Evolutionary conservation across 2,888 invertebrate genomes (phyloP).

Genomic region (Nomada ferruginata): DNA sequence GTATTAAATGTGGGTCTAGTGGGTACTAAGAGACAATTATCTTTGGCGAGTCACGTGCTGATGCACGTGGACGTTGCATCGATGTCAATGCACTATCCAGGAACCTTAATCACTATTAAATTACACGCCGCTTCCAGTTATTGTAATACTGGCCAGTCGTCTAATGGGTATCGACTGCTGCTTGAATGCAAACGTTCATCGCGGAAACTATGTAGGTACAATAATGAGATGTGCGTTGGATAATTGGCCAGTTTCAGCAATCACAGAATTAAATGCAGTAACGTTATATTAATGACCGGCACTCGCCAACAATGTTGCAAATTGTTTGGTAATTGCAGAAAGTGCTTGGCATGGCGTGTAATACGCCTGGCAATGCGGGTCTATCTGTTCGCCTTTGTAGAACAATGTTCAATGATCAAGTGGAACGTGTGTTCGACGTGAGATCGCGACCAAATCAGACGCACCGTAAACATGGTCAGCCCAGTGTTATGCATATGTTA

Average conservation of each 20-base stretch:
- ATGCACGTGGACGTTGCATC: slow-evolving; percentile 31
- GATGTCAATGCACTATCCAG: slow-evolving; percentile 31
- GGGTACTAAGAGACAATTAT: background rate
- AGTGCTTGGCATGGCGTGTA: slow-evolving; percentile 9
- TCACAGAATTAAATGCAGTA: slow-evolving; percentile 12
- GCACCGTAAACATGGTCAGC: no score
- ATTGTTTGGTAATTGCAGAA: slow-evolving; percentile 40
- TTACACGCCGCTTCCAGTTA: slow-evolving; percentile 53
- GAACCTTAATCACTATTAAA: slow-evolving; percentile 55
- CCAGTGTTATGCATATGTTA: no score
- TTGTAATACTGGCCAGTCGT: slow-evolving; percentile 48
- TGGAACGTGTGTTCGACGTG: background rate
- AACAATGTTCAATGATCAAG: background rate
- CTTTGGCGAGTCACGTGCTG: slow-evolving; percentile 2
- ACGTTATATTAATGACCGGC: slow-evolving; percentile 26
- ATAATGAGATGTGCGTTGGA: slow-evolving; percentile 45
- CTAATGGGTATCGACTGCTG: slow-evolving; percentile 61
- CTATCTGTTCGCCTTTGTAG: slow-evolving; percentile 3
- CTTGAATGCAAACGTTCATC: slow-evolving; percentile 56
- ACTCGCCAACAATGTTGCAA: slow-evolving; percentile 7
- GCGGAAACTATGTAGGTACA: slow-evolving; percentile 31
- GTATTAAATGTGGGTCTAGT: background rate
- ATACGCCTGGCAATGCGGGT: background rate
- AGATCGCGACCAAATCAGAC: background rate
- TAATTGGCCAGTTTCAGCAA: slow-evolving; percentile 38